Evolutionary conservation across 2,113 vertebrate species (phyloP).

Genomic region (Xiphorhynchus elegans): DNA sequence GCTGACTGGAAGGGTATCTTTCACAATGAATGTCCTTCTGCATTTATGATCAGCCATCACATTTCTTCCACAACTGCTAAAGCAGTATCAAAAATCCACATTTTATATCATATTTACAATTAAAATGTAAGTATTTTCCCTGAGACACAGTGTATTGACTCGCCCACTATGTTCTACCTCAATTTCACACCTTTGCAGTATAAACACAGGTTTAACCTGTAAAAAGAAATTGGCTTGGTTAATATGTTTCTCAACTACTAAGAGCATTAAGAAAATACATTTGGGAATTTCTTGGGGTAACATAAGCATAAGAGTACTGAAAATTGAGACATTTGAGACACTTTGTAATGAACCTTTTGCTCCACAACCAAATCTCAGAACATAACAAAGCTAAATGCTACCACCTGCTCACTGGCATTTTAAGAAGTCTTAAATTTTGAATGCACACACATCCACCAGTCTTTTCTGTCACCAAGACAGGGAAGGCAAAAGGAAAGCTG

Average conservation of each 20-base stretch:
- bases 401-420: background rate
- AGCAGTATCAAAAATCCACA: background rate
- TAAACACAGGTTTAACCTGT: background rate
- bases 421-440: background rate
- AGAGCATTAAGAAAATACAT: background rate
- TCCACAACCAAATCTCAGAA: background rate
- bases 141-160: background rate
- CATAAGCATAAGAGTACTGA: rapidly evolving
- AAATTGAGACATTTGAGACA: background rate
- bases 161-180: background rate
- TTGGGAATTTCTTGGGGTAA: background rate
- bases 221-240: background rate
- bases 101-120: background rate
- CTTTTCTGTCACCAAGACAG: background rate
- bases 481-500: background rate
- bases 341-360: background rate
- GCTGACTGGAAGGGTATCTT: background rate
- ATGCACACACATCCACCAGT: background rate
- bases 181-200: background rate
- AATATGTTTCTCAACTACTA: no score
- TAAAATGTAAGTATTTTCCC: background rate
- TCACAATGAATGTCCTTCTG: background rate
- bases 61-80: background rate
- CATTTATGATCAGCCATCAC: background rate
- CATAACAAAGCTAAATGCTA: background rate